Evolutionary conservation across 2,113 vertebrate species (phyloP).

Genomic region (Melanerpes aurifrons): DNA sequence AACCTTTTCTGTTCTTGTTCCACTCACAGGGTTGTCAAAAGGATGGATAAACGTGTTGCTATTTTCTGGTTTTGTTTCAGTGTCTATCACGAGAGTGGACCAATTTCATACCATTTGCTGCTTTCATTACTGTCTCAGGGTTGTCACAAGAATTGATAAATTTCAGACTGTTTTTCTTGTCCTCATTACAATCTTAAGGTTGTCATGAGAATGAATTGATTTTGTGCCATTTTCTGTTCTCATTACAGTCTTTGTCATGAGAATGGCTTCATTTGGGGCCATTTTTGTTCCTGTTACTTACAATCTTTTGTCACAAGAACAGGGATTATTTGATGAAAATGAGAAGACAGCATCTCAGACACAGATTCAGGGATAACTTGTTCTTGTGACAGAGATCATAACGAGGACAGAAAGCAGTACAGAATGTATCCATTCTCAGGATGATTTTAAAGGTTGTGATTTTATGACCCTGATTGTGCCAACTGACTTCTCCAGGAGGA

Average conservation of each 20-base stretch:
- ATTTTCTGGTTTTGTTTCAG: slow-evolving; percentile 71
- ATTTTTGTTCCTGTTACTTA: slow-evolving; percentile 65
- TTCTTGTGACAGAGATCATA: slow-evolving; percentile 56
- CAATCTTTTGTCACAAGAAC: slow-evolving; percentile 66
- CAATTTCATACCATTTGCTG: slow-evolving; percentile 75
- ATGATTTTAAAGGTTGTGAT: slow-evolving; percentile 43
- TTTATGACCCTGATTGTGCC: slow-evolving; percentile 38
- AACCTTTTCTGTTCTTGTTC: slow-evolving; percentile 70
- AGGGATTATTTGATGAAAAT: slow-evolving; percentile 70
- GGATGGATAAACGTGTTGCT: slow-evolving; percentile 70
- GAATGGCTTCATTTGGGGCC: slow-evolving; percentile 77
- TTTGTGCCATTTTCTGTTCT: slow-evolving; percentile 78
- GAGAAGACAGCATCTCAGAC: slow-evolving; percentile 39
- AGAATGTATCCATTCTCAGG: slow-evolving; percentile 29
- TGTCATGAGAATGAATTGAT: slow-evolving; percentile 80
- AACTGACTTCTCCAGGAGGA: background rate
- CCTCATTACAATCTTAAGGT: slow-evolving; percentile 82
- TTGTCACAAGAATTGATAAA: slow-evolving; percentile 83
- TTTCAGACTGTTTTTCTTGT: slow-evolving; percentile 83
- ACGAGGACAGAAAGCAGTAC: slow-evolving; percentile 38
- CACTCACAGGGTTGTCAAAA: slow-evolving; percentile 58
- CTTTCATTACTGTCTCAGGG: slow-evolving; percentile 78
- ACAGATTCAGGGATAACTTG: slow-evolving; percentile 56
- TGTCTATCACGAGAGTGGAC: slow-evolving; percentile 74
- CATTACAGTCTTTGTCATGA: slow-evolving; percentile 76